Evolutionary conservation across 2,888 invertebrate genomes (phyloP).

Genomic region (Phoenoteleia sp.): DNA sequence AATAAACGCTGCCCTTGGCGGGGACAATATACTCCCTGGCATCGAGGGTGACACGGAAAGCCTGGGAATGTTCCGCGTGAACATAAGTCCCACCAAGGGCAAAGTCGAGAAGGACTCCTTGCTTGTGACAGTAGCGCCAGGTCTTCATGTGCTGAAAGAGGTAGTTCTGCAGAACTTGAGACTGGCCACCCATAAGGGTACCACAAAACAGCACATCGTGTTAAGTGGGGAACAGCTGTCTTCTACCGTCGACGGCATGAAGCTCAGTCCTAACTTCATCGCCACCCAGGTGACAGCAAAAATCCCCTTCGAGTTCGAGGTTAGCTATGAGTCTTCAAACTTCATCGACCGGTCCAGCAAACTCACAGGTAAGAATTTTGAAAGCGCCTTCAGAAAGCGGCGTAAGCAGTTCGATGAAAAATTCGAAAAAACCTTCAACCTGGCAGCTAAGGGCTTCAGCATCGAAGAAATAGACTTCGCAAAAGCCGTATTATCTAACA

Average conservation of each 20-base stretch:
- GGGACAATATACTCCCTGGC: conserved; percentile 88
- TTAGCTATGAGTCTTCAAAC: conserved; percentile 94
- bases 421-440: conserved; percentile 94
- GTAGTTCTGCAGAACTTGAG: conserved; percentile 91
- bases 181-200: conserved; percentile 88
- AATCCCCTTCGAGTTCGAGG: conserved; percentile 94
- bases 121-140: conserved; percentile 91
- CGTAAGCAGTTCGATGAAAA: conserved; percentile 90
- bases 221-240: conserved; percentile 89
- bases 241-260: conserved; percentile 83
- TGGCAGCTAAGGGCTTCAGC: conserved; percentile 91
- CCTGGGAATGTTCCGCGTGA: conserved; percentile 92
- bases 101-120: conserved; percentile 91
- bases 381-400: conserved; percentile 89
- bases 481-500: conserved; percentile 95
- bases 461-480: conserved; percentile 92
- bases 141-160: conserved; percentile 92
- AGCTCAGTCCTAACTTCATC: conserved; percentile 91
- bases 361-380: conserved; percentile 90
- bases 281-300: conserved; percentile 92
- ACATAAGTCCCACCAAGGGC: conserved; percentile 87
- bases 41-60: conserved; percentile 93
- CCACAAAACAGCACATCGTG: conserved; percentile 88
- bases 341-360: conserved; percentile 88
- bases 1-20: conserved; percentile 87